Evolutionary conservation across 2,113 vertebrate genomes (phyloP).

Genomic region (Narcine bancroftii): DNA sequence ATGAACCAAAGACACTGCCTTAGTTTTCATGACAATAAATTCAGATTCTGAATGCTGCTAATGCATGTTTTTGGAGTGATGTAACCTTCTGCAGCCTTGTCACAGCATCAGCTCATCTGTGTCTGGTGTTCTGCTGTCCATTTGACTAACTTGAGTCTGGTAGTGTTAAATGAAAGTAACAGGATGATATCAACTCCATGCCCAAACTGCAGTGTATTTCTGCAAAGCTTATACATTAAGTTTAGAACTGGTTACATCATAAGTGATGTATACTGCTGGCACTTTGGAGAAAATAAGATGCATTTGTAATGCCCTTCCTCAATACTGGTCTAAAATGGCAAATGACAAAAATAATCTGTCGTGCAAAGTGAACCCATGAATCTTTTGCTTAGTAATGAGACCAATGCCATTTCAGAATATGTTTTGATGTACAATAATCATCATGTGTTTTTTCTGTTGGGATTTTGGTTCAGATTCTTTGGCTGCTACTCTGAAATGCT

Average conservation of each 20-base stretch:
- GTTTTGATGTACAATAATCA: neutral
- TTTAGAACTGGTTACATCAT: neutral
- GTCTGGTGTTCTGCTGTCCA: neutral
- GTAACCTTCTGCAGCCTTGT: neutral
- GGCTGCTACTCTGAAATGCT: neutral
- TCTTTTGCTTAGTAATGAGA: neutral
- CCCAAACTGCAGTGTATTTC: neutral
- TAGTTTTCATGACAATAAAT: too few relatives aligned
- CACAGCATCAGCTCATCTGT: neutral
- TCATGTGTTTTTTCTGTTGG: neutral
- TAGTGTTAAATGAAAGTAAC: neutral
- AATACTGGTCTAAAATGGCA: neutral
- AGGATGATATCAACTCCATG: neutral
- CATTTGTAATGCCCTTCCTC: neutral
- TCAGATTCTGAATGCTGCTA: too few relatives aligned
- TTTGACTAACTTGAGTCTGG: neutral
- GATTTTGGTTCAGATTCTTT: neutral
- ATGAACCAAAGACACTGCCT: too few relatives aligned
- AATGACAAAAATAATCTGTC: neutral
- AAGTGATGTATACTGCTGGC: neutral
- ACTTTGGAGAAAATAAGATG: neutral
- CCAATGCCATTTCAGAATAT: neutral
- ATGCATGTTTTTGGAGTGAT: neutral
- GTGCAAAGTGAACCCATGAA: neutral
- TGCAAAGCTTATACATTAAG: neutral